Conservation (phyloP, 1,140 invertebrate species). For the Coenobita brevimanus region DNA sequence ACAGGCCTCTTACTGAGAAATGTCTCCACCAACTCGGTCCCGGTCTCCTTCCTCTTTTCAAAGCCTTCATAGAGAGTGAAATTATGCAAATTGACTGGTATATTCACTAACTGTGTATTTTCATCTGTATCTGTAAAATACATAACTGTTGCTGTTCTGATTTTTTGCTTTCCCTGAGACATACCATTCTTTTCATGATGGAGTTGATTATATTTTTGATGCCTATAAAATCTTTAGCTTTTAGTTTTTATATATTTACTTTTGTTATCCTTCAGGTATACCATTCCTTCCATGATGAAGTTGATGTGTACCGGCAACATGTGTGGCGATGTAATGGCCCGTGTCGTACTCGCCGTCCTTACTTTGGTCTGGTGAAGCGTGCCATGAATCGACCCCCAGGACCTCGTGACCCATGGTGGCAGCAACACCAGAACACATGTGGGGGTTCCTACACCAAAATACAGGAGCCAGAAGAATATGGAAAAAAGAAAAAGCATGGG, state of each 20-base stretch:
- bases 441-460: conserved; percentile 91
- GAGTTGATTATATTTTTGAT: too few species aligned
- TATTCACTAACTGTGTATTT: too few species aligned
- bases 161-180: conserved; percentile 30
- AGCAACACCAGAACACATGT: conserved; percentile 84
- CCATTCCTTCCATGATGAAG: conserved; percentile 82
- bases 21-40: too few species aligned
- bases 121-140: too few species aligned
- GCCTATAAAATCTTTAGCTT: too few species aligned
- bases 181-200: conserved; percentile 78
- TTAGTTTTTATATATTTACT: background rate
- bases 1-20: too few species aligned
- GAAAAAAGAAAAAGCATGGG: conserved; percentile 73
- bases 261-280: conserved; percentile 50
- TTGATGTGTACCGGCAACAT: conserved; percentile 87
- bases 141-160: too few species aligned
- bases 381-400: conserved; percentile 89
- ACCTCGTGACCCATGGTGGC: conserved; percentile 92
- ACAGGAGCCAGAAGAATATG: conserved; percentile 79
- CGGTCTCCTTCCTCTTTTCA: too few species aligned
- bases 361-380: conserved; percentile 88
- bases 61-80: too few species aligned
- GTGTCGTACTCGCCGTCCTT: conserved; percentile 86
- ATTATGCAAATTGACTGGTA: too few species aligned
- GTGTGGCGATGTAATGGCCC: conserved; percentile 96